Evolutionary conservation across 2,113 vertebrate species (phyloP).

Genomic region (Poecile atricapillus): DNA sequence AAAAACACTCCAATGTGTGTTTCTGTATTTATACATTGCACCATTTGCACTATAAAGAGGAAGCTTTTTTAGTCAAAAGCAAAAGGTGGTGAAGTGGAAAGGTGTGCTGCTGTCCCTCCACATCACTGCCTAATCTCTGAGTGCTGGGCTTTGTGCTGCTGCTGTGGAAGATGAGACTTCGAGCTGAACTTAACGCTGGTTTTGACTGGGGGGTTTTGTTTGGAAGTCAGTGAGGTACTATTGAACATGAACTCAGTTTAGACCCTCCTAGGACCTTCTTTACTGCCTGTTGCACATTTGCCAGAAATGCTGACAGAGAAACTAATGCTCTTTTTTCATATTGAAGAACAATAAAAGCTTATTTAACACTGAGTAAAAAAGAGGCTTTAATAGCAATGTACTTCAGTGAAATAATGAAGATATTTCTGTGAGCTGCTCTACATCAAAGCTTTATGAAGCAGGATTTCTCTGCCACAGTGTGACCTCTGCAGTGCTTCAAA

Average conservation of each 20-base stretch:
- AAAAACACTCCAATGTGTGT: neutral
- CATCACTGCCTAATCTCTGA: neutral
- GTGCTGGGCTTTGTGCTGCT: neutral
- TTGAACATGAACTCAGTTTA: neutral
- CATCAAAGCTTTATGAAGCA: conserved; percentile 6
- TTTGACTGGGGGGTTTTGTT: neutral
- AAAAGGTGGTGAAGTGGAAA: neutral
- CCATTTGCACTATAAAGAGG: neutral
- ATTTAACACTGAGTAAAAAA: neutral
- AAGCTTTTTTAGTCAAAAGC: neutral
- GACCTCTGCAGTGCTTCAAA: conserved; percentile 40
- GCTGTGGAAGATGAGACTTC: neutral
- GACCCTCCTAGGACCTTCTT: neutral
- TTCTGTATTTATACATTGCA: neutral
- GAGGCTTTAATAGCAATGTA: neutral
- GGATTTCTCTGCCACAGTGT: neutral
- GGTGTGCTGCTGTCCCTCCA: neutral
- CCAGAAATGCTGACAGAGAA: conserved; percentile 3
- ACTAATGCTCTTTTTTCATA: neutral
- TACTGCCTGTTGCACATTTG: neutral
- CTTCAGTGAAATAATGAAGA: neutral
- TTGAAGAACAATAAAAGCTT: conserved; percentile 24
- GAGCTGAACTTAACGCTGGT: neutral
- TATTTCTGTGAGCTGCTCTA: conserved; percentile 4
- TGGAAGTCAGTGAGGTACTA: neutral